Base-by-base conservation (phyloP, 2,888 invertebrate genomes). In the Scaptomyza polygonia region DNA sequence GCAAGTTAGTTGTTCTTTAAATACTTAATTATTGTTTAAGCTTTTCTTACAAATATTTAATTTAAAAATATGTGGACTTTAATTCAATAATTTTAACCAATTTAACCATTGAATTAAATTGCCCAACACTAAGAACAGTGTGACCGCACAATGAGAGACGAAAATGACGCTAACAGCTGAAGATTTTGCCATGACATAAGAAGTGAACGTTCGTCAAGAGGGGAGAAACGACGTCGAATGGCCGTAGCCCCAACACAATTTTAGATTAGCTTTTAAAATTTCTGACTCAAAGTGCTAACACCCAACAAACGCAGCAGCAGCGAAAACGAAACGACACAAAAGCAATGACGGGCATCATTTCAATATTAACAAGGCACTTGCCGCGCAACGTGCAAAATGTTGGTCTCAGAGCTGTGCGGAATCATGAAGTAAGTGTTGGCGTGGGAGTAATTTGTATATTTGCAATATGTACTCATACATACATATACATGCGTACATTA, bases 271-370 rank as follows among this genome's bases (percentile, higher is more conserved):
- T 75, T 62, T 62, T 21, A 64, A 65, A 29, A 71, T 66, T 63
- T 69, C 67, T 51, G 43, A 61, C 44, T 49, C 55, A 85, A 70
- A 73, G 76, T 86, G 67, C 65, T 74, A 39, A 67, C 53, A 61
- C 40, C 65, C 36, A 59, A 47, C 49, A 52, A 49, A 30, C 52
- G 44, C 48, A 54, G 73, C 72, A 44, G 57, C 77, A 44, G 59
- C 47, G 52, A 49, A 45, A 14, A 63, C 59, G 55, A 49, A 45
- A 52, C 65, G 52, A 65, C 65, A 67, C 39, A 69, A 61, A 63
- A 67, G 64, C 54, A 63, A 93, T 93, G 93, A 92, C 92, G 86
- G 92, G 92, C 69, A 90, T 93, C 90, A 90, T 93, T 74, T 92
- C 92, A 58, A 86, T 93, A 80, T 91, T 92, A 72, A 90, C 92